Conservation (phyloP, 2,888 invertebrate species). For the Panzeria rudis region DNA sequence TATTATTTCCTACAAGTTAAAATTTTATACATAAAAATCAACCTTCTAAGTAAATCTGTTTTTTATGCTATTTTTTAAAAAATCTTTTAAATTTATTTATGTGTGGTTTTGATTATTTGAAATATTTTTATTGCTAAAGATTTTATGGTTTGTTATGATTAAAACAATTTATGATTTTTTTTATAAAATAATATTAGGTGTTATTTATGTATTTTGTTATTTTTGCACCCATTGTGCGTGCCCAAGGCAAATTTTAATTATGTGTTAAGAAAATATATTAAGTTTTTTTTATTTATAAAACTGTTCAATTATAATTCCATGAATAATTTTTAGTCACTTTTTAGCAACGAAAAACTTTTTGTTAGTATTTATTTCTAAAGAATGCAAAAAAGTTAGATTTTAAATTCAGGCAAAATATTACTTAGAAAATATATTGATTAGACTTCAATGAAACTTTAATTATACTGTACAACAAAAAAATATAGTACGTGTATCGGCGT, state of each 20-base stretch:
- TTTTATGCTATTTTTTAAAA: background rate
- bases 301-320: background rate
- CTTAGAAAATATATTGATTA: too few relatives aligned
- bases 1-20: too few relatives aligned
- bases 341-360: background rate
- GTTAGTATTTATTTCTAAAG: background rate
- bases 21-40: too few relatives aligned
- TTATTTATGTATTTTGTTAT: background rate
- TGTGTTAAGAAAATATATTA: background rate
- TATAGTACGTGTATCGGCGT: too few relatives aligned
- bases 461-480: too few relatives aligned
- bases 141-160: constrained; percentile 2
- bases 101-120: background rate
- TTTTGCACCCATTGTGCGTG: background rate
- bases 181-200: background rate
- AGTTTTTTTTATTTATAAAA: background rate
- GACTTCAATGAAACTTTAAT: too few relatives aligned
- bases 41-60: too few relatives aligned
- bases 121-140: constrained; percentile 1
- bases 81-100: background rate
- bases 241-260: background rate
- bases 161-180: background rate
- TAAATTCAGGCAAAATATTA: too few relatives aligned
- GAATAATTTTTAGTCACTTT: background rate
- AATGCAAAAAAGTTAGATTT: too few relatives aligned